These are phyloP conservation scores for Orchesellides sinensis DNA, from an alignment of 2,888 invertebrate genomes.

Conservation along the genomic window DNA sequence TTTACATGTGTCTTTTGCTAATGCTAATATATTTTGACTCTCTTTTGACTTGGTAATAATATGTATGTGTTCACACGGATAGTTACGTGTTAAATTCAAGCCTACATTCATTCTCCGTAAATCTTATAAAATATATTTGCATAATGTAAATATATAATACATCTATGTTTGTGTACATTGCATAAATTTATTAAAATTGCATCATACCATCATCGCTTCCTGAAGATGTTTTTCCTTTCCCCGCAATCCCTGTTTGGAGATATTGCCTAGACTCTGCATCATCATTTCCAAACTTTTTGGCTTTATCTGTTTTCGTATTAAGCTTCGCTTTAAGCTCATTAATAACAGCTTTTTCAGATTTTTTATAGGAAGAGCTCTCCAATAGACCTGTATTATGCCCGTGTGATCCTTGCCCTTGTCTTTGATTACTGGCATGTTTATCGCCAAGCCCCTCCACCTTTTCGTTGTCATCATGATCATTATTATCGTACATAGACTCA, in stretches of 20 bases:
- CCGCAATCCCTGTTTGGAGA: neutral
- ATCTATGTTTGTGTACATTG: no score
- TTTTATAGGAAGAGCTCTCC: neutral
- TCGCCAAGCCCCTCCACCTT: constrained; percentile 12
- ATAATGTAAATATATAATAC: no score
- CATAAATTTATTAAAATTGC: neutral
- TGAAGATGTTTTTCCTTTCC: neutral
- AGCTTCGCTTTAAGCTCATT: constrained; percentile 2
- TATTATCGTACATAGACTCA: neutral
- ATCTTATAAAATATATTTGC: neutral
- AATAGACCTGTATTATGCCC: constrained; percentile 9
- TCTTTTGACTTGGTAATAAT: no score
- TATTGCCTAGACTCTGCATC: neutral
- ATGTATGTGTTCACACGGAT: no score
- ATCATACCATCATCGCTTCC: neutral
- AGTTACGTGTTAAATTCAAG: neutral
- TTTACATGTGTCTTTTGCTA: no score
- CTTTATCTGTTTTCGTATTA: constrained; percentile 3
- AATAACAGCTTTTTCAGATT: constrained; percentile 9
- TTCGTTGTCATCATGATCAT: neutral
- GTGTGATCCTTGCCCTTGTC: neutral
- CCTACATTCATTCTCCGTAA: neutral
- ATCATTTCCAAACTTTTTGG: neutral
- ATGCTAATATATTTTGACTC: no score
- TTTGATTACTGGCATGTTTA: neutral